Conservation (phyloP, 2,888 invertebrate genomes). For the Melipona beecheii region DNA sequence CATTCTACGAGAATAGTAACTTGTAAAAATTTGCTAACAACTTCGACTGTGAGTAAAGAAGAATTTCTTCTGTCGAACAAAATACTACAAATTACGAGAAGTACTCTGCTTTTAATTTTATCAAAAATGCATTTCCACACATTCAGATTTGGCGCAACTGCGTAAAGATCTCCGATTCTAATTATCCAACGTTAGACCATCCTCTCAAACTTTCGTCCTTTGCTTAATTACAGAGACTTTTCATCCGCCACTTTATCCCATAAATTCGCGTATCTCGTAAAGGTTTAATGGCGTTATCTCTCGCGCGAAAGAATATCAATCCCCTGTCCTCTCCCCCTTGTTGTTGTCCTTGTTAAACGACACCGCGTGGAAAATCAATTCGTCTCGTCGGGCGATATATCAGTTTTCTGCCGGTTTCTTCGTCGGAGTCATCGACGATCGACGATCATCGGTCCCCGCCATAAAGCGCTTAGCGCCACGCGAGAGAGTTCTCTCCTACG, state of each 20-base stretch:
- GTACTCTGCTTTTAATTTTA: too few species aligned
- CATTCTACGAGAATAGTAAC: too few species aligned
- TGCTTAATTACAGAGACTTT: background rate
- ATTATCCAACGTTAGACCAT: background rate
- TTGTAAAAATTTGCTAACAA: too few species aligned
- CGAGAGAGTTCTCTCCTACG: background rate
- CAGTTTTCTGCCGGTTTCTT: constrained; percentile 17
- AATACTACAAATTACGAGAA: too few species aligned
- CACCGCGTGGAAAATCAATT: constrained; percentile 13
- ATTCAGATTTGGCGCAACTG: too few species aligned
- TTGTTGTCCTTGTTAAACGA: background rate
- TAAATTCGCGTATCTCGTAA: background rate
- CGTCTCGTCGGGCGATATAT: background rate
- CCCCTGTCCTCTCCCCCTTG: too few species aligned
- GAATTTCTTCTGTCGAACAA: too few species aligned
- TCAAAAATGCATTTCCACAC: too few species aligned
- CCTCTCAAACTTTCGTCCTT: background rate
- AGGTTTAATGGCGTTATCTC: too few species aligned
- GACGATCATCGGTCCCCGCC: constrained; percentile 12
- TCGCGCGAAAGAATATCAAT: background rate
- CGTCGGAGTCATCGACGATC: constrained; percentile 14
- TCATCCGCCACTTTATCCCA: background rate
- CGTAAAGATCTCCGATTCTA: too few species aligned
- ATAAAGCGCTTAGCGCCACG: constrained; percentile 45
- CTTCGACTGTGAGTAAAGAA: too few species aligned